These are phyloP conservation scores for Dufourea novaeangliae DNA, from an alignment of 1,140 invertebrate genomes.

Conservation along the genomic window DNA sequence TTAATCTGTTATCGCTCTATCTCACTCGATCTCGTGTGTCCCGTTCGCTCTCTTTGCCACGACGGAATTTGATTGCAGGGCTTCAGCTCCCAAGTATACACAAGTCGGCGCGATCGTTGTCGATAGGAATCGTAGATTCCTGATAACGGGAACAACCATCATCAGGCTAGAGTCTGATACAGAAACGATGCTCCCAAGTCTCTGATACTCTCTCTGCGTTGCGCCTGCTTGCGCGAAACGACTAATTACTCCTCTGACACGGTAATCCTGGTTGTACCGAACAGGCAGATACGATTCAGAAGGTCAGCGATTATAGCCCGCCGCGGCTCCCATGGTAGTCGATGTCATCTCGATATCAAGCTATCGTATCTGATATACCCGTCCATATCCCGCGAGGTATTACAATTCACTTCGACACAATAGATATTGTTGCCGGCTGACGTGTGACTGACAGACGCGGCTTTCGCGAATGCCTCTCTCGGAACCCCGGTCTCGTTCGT, in stretches of 20 bases:
- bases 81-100: no score
- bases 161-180: no score
- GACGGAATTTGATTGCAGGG: no score
- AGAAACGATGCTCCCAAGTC: constrained; percentile 4
- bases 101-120: constrained; percentile 13
- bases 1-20: no score
- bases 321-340: constrained; percentile 61
- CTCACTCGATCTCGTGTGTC: no score
- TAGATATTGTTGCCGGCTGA: constrained; percentile 65
- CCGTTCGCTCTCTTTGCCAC: no score
- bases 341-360: constrained; percentile 68
- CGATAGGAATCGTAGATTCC: constrained; percentile 11
- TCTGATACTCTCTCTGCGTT: no score
- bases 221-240: constrained; percentile 35
- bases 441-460: constrained; percentile 67
- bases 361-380: constrained; percentile 64
- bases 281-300: constrained; percentile 57
- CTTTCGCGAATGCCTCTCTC: constrained; percentile 61
- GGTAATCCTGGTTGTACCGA: constrained; percentile 26
- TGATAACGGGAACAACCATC: not conserved
- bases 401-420: constrained; percentile 67
- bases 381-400: constrained; percentile 67
- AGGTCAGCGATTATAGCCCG: constrained; percentile 56
- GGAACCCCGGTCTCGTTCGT: constrained; percentile 48
- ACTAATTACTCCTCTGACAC: constrained; percentile 46